phyloP scores from a whole-genome alignment of 1,140 invertebrate species.

The Druon quercuslanigerum region DNA sequence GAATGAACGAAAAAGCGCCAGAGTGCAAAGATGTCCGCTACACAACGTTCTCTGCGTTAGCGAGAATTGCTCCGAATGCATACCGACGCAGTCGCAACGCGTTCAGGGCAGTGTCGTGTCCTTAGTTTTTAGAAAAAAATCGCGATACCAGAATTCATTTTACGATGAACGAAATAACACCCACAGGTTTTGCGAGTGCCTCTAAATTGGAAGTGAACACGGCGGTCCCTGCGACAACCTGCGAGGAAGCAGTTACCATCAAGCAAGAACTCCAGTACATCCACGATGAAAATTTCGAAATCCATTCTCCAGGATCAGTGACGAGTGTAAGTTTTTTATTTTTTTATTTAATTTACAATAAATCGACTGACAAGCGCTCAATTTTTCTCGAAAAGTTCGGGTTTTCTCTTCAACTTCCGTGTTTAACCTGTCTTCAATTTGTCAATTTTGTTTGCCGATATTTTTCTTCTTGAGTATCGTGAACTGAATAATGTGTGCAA shows the following conservation, averaged over 20 bases:
- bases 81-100: not conserved
- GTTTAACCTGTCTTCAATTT: too few relatives aligned
- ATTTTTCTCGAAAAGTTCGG: not conserved
- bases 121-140: not conserved
- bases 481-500: too few relatives aligned
- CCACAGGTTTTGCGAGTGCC: not conserved
- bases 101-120: not conserved
- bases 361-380: not conserved
- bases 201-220: not conserved
- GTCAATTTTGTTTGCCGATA: too few relatives aligned
- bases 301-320: not conserved
- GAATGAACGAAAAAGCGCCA: conserved; percentile 8
- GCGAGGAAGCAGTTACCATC: conserved; percentile 40
- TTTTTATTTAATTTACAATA: not conserved
- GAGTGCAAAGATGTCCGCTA: conserved; percentile 27
- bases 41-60: not conserved
- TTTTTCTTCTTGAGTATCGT: too few relatives aligned
- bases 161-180: not conserved
- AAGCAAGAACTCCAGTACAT: conserved; percentile 38
- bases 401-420: too few relatives aligned
- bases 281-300: not conserved
- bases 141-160: not conserved
- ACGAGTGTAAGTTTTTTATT: not conserved
- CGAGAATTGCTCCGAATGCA: not conserved
- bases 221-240: conserved; percentile 23